phyloP scores from a whole-genome alignment of 2,113 vertebrate species.

The Tichodroma muraria region DNA sequence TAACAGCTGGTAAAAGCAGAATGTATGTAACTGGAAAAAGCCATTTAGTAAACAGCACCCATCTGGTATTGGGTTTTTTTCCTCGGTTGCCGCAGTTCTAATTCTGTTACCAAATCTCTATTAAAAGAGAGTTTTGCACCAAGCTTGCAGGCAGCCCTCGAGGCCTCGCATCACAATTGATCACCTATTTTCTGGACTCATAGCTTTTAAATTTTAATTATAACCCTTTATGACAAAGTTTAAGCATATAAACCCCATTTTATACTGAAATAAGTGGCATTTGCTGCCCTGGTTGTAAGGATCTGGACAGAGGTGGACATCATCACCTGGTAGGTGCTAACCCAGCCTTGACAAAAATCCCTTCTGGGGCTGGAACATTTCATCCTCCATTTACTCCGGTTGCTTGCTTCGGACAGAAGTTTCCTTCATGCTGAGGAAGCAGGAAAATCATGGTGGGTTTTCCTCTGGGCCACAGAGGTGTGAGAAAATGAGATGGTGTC shows the following conservation, averaged over 20 bases:
- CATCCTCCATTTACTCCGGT: neutral
- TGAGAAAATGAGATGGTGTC: neutral
- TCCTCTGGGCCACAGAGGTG: neutral
- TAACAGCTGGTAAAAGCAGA: neutral
- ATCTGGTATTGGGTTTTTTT: neutral
- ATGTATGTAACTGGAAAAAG: neutral
- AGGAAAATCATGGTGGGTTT: neutral
- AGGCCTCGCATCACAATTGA: neutral
- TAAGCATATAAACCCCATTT: neutral
- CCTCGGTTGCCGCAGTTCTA: neutral
- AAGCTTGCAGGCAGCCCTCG: neutral
- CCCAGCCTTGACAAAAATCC: neutral
- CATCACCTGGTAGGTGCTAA: neutral
- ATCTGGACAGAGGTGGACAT: neutral
- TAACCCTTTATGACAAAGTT: neutral
- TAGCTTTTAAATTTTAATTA: neutral
- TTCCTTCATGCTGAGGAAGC: neutral
- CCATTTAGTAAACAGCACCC: neutral
- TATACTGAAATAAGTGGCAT: neutral
- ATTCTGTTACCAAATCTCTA: neutral
- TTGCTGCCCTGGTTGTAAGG: neutral
- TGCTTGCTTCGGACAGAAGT: neutral
- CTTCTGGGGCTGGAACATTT: neutral
- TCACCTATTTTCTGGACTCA: rapidly evolving
- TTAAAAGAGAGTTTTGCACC: neutral